A percentile compares a stretch with the other conserved stretches of the same genome.
phyloP scores from a whole-genome alignment of 2,113 vertebrate species.

The Maccullochella peelii region DNA sequence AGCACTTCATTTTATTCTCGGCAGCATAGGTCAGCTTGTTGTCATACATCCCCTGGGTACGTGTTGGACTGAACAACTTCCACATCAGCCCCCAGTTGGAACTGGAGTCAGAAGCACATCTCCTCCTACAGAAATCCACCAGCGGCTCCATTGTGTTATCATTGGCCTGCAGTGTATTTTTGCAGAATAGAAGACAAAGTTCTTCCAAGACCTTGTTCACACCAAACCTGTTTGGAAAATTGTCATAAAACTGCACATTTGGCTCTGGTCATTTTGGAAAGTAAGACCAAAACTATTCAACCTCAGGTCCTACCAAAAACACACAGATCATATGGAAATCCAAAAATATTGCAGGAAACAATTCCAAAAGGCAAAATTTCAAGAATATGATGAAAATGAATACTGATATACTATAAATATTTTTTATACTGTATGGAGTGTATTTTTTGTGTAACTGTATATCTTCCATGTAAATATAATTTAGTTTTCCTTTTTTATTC shows the following conservation, averaged over 20 bases:
- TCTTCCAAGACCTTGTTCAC: background rate
- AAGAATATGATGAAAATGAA: no score
- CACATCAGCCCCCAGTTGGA: background rate
- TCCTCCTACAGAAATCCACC: background rate
- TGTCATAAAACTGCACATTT: background rate
- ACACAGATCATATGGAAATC: background rate
- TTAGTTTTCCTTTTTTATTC: no score
- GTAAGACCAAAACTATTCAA: background rate
- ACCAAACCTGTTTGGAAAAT: background rate
- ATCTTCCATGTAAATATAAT: no score
- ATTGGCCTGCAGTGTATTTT: background rate
- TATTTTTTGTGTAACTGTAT: no score
- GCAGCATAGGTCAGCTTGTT: slow-evolving; percentile 10
- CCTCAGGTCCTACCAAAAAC: background rate
- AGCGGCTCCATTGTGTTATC: background rate
- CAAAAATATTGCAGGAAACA: background rate
- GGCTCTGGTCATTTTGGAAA: background rate
- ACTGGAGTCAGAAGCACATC: background rate
- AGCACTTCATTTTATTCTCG: background rate
- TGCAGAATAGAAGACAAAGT: background rate
- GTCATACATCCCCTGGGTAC: slow-evolving; percentile 5
- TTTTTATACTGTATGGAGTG: no score
- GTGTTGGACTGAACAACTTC: background rate
- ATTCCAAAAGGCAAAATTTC: no score
- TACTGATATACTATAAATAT: no score